Conservation (phyloP, 2,888 invertebrate species). For the Oligia latruncula region DNA sequence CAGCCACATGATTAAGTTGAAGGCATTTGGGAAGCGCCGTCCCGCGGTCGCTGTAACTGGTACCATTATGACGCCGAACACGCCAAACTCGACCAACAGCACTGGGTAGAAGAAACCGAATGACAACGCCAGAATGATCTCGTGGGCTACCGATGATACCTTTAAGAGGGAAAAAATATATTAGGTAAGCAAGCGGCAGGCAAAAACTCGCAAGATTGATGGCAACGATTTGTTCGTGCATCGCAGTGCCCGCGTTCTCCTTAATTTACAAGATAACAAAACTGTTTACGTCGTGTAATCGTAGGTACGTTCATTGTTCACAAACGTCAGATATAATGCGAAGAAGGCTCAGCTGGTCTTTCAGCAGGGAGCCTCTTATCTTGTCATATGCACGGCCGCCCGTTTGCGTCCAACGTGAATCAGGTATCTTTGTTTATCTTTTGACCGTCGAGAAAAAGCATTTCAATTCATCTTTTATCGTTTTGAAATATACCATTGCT, state of each 20-base stretch:
- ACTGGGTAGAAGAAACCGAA: slow-evolving; percentile 97
- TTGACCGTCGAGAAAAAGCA: slow-evolving; percentile 40
- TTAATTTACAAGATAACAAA: slow-evolving; percentile 37
- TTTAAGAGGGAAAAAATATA: slow-evolving; percentile 69
- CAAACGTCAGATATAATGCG: slow-evolving; percentile 45
- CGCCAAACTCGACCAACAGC: slow-evolving; percentile 94
- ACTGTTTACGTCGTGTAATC: slow-evolving; percentile 48
- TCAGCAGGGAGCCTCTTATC: slow-evolving; percentile 56
- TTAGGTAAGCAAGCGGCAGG: not conserved
- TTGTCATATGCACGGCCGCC: slow-evolving; percentile 64
- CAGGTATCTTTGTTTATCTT: slow-evolving; percentile 59
- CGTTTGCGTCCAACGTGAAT: slow-evolving; percentile 54
- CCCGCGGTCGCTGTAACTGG: slow-evolving; percentile 87
- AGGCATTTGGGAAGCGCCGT: slow-evolving; percentile 84
- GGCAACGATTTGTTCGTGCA: not conserved
- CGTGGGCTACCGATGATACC: slow-evolving; percentile 96
- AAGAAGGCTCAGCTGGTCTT: slow-evolving; percentile 46
- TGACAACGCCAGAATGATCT: slow-evolving; percentile 94
- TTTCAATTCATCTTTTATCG: slow-evolving; percentile 35
- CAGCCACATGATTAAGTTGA: slow-evolving; percentile 97
- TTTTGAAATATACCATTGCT: slow-evolving; percentile 15
- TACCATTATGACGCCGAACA: slow-evolving; percentile 91
- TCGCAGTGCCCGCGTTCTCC: not conserved
- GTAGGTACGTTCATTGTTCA: slow-evolving; percentile 53
- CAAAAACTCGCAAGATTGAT: slow-evolving; percentile 15